Base-by-base conservation (phyloP, 2,888 invertebrate species). In the Xylota segnis region DNA sequence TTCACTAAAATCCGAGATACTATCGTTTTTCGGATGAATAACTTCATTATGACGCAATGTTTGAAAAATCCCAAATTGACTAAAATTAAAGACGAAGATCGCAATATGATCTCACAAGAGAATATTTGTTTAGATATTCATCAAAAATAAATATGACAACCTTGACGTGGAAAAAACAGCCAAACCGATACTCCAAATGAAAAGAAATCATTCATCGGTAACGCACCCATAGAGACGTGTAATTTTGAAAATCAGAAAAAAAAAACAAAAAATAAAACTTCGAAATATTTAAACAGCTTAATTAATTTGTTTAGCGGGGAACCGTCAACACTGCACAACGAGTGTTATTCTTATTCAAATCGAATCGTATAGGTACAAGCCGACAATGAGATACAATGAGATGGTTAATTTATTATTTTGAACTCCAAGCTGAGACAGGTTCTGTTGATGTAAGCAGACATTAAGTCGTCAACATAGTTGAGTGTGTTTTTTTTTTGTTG, bases 171-270 rank as follows among this genome's bases (percentile, higher is more conserved):
- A 32, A 71, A 56, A 7, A 23, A 70, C 37, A 50, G 14, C n/a
- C 7, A 18, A 18, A 40, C 5, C 14, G 5, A 23, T 34, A 61
- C 7, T n/a, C 12, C n/a, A 72, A 54, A 43, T 23, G 23, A 54
- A 74, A 43, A 29, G 45, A 74, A 63, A 14, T 45, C 54, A 74
- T 74, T 74, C 74, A 74, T 63, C 63, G 6, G 52, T 40, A 61
- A 29, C 63, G 32, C 27, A 54, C 52, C 52, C 43, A 14, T 14
- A 43, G 14, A 43, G 14, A 43, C 43, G n/a, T 70, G 16, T 47
- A 58, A 18, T 58, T 23, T 23, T 45, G 23, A 43, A 71, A 68
- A 68, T 56, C 43, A 7, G 6, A 10, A 45, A 7, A 43, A 14
- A 52, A 23, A 54, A 54, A 29, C 14, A 14, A 45, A 7, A 43